Percentiles rank a stretch among this genome's conserved stretches.
Conservation (phyloP, 2,888 invertebrate species). For the Acronicta psi region DNA sequence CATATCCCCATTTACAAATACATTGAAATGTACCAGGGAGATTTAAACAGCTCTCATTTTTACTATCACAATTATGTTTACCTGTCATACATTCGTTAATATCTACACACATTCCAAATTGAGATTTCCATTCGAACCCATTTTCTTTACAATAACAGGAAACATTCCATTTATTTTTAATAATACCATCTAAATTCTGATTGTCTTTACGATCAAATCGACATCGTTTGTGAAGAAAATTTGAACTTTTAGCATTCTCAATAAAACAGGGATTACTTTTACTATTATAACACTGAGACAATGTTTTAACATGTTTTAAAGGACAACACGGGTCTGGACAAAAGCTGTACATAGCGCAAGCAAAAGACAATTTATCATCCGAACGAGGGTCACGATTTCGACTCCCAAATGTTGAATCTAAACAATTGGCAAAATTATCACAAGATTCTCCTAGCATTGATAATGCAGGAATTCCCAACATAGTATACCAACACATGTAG, state of each 20-base stretch:
- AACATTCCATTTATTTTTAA: slow-evolving; percentile 90
- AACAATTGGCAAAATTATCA: slow-evolving; percentile 90
- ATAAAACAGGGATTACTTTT: slow-evolving; percentile 86
- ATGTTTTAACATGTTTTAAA: slow-evolving; percentile 76
- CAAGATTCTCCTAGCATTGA: slow-evolving; percentile 88
- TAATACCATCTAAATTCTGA: slow-evolving; percentile 80
- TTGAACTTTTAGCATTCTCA: slow-evolving; percentile 61
- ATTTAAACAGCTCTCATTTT: slow-evolving; percentile 88
- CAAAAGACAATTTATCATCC: slow-evolving; percentile 85
- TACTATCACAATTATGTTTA: slow-evolving; percentile 75
- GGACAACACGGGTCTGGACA: slow-evolving; percentile 91
- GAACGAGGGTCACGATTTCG: slow-evolving; percentile 89
- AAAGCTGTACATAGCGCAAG: slow-evolving; percentile 90
- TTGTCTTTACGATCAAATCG: slow-evolving; percentile 75
- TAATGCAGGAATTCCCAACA: slow-evolving; percentile 85
- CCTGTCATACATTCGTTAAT: slow-evolving; percentile 88
- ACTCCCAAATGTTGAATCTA: slow-evolving; percentile 75
- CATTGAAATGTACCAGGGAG: slow-evolving; percentile 84
- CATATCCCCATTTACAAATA: slow-evolving; percentile 85
- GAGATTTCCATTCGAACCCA: slow-evolving; percentile 89
- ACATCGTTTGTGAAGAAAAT: slow-evolving; percentile 59
- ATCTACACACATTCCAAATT: slow-evolving; percentile 90
- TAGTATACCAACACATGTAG: slow-evolving; percentile 92
- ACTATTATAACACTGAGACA: slow-evolving; percentile 79
- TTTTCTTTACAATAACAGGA: slow-evolving; percentile 86